Conservation (phyloP, 2,113 vertebrate species). For the Syrmaticus mikado region DNA sequence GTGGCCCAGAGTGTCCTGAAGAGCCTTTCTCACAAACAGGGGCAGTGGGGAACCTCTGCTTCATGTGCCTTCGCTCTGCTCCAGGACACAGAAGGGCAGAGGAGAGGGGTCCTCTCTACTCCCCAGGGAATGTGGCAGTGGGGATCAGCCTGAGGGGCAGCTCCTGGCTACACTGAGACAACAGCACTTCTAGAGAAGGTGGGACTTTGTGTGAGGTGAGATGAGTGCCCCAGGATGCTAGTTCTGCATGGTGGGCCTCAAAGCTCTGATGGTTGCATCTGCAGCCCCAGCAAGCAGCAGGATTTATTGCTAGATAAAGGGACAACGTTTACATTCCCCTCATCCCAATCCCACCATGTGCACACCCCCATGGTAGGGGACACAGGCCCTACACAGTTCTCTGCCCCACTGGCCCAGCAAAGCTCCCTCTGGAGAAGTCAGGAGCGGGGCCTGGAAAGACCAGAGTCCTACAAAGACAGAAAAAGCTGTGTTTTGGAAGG, state of each 20-base stretch:
- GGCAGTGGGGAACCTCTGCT: accelerated
- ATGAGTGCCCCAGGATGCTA: neutral
- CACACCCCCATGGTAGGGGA: accelerated
- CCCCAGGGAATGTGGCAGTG: neutral
- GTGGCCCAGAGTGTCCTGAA: neutral
- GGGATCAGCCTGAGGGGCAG: neutral
- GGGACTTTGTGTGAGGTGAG: neutral
- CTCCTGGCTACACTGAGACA: accelerated
- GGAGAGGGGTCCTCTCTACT: neutral
- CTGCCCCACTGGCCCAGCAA: neutral
- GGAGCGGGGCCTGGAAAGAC: neutral
- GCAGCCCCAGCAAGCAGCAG: neutral
- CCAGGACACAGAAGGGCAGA: neutral
- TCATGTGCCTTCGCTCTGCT: neutral
- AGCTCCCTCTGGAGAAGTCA: neutral
- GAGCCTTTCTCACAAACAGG: neutral
- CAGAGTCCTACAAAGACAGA: neutral
- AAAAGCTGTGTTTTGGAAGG: neutral
- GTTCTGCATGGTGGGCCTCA: neutral
- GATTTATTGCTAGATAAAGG: neutral
- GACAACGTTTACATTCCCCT: accelerated
- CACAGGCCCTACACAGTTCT: neutral
- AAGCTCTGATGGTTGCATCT: neutral
- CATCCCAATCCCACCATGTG: no score
- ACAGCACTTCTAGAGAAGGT: neutral